A percentile compares a stretch with the other conserved stretches of the same genome.
phyloP scores from a whole-genome alignment of 1,140 invertebrate genomes.

The Manduca sexta region DNA sequence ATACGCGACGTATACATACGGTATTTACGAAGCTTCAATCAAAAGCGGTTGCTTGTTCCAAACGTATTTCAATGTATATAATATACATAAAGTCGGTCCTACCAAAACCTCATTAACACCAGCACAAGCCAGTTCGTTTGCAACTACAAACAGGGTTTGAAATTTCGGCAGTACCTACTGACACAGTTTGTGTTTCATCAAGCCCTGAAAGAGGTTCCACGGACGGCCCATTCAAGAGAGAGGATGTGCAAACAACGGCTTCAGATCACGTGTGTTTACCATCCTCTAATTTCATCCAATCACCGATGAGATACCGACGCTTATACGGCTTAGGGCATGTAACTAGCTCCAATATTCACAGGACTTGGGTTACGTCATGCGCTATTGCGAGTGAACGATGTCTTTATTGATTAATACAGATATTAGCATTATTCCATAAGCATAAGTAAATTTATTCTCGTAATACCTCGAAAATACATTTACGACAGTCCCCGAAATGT shows the following conservation, averaged over 20 bases:
- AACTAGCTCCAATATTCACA: too few relatives aligned
- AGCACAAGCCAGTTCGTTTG: constrained; percentile 41
- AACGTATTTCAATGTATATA: too few relatives aligned
- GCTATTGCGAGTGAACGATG: too few relatives aligned
- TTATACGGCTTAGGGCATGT: too few relatives aligned
- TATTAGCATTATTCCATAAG: too few relatives aligned
- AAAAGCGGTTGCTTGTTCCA: too few relatives aligned
- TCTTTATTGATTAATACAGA: too few relatives aligned
- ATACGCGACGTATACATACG: too few relatives aligned
- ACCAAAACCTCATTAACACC: constrained; percentile 37
- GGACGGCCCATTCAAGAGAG: constrained; percentile 37
- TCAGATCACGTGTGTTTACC: constrained; percentile 28
- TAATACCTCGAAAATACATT: too few relatives aligned
- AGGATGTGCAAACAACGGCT: constrained; percentile 34
- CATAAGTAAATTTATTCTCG: too few relatives aligned
- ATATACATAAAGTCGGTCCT: neutral
- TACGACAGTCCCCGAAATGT: constrained; percentile 2
- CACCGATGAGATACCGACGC: constrained; percentile 15
- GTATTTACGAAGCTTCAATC: too few relatives aligned
- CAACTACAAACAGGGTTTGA: constrained; percentile 41
- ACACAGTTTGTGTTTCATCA: constrained; percentile 67
- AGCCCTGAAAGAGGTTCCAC: constrained; percentile 35
- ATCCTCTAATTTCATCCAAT: constrained; percentile 38
- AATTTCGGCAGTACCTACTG: constrained; percentile 49
- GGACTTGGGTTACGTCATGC: too few relatives aligned